Evolutionary conservation across 1,140 invertebrate genomes (phyloP), one percentile per base, ranked within the genome.

Genomic region (Rhyacophila brunnea): DNA sequence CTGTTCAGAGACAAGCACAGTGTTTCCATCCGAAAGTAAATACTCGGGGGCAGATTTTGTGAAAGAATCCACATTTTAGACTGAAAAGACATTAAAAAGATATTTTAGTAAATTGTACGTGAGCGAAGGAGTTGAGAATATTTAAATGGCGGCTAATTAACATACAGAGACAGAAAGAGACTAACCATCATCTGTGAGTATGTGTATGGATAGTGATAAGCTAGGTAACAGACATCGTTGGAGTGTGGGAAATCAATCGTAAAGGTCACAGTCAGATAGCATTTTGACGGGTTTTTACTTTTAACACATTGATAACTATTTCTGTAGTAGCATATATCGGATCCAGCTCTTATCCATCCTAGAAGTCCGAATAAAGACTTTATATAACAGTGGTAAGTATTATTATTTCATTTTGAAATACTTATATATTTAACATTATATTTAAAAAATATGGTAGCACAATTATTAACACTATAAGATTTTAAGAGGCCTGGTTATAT

Each of bases 171-270:
- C 59, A 42, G 64, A 54, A 55, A 28, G 36, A 54, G 56, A 70
- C 77, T 70, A 63, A 88, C 87, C 81, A 89, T 77, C 62, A 95
- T 74, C 68, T 84, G 84, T 9, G 89, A 87, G 71, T 93, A 95
- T 0, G 92, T 92, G 70, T 92, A 96, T 0, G 93, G 93, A 72
- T 88, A 95, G 73, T 95, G 92, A 71, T 95, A 96, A 1, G 93
- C 92, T 48, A 96, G 71, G 72, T 96, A 96, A 68, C 89, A 92
- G 14, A 94, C 81, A 71, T 96, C 93, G 61, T 86, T 81, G 19
- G 76, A 73, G 72, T 93, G 86, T 10, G 84, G 83, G 72, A 96
- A 95, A 17, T 78, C 82, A n/a, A 95, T 79, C 11, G 84, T 90
- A 73, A 96, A 95, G 2, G 89, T 87, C 10, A 89, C 84, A 1